Conservation (phyloP, 2,113 vertebrate species). For the Xiphophorus maculatus region DNA sequence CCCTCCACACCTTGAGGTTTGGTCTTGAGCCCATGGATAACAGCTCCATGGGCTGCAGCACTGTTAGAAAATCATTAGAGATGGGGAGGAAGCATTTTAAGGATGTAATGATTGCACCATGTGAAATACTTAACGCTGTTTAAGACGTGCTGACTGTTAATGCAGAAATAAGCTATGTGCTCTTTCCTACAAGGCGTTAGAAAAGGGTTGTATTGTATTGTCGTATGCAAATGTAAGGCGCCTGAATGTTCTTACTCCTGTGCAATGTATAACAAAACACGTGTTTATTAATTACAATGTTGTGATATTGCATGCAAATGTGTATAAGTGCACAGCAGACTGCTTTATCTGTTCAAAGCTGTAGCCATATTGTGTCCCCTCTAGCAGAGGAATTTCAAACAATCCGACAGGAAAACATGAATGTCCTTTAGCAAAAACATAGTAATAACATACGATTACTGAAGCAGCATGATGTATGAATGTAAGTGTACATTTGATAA, state of each 20-base stretch:
- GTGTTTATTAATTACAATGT: slow-evolving; percentile 55
- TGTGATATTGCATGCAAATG: slow-evolving; percentile 64
- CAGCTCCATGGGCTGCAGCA: slow-evolving; percentile 58
- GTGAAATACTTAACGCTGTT: slow-evolving; percentile 37
- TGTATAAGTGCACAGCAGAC: slow-evolving; percentile 30
- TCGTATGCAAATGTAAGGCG: slow-evolving; percentile 46
- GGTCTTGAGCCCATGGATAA: slow-evolving; percentile 24
- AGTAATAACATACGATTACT: not conserved
- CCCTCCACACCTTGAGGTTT: slow-evolving; percentile 12
- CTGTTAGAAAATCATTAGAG: slow-evolving; percentile 60
- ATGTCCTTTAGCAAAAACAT: slow-evolving; percentile 29
- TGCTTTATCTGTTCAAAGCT: slow-evolving; percentile 37
- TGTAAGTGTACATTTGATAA: slow-evolving; percentile 53
- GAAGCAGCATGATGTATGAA: slow-evolving; percentile 50
- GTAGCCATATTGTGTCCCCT: slow-evolving; percentile 31
- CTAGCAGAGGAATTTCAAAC: slow-evolving; percentile 38
- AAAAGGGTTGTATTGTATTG: slow-evolving; percentile 35
- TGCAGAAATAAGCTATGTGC: slow-evolving; percentile 62
- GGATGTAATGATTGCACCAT: slow-evolving; percentile 46
- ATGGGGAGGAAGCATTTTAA: slow-evolving; percentile 27
- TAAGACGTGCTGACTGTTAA: slow-evolving; percentile 74
- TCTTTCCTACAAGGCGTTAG: slow-evolving; percentile 33
- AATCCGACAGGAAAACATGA: slow-evolving; percentile 29
- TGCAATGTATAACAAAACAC: slow-evolving; percentile 36
- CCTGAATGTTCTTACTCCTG: slow-evolving; percentile 52